Percentiles rank a stretch among this genome's conserved stretches.
Conservation (phyloP, 92 coral and sea anemone species). For the Muricea muricata region DNA sequence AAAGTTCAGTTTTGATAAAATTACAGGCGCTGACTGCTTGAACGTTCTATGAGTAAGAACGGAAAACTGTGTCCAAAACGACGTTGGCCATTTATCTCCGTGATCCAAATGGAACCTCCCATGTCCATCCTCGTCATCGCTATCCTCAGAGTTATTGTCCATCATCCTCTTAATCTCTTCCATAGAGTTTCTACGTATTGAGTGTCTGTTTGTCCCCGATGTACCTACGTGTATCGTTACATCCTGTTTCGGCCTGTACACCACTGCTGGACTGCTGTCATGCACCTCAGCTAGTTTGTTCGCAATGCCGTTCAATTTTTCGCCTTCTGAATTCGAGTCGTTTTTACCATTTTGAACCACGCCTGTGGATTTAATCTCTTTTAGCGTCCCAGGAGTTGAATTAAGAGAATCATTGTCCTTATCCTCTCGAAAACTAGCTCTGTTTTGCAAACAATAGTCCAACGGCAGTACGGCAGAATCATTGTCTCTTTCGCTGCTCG, state of each 20-base stretch:
- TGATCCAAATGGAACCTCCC: slow-evolving; percentile 65
- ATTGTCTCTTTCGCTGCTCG: slow-evolving; percentile 8
- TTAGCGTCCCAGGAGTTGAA: not conserved
- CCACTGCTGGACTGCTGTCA: not conserved
- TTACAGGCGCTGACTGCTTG: slow-evolving; percentile 84
- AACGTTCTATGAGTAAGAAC: slow-evolving; percentile 80
- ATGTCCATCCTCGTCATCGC: slow-evolving; percentile 78
- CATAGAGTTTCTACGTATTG: slow-evolving; percentile 43
- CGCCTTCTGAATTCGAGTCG: not conserved
- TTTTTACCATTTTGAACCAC: not conserved
- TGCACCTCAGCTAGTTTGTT: not conserved
- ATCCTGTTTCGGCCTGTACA: not conserved
- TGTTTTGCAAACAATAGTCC: slow-evolving; percentile 35
- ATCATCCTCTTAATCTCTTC: slow-evolving; percentile 35
- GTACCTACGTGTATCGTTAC: slow-evolving; percentile 13
- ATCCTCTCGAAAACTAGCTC: slow-evolving; percentile 37
- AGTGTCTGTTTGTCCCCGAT: slow-evolving; percentile 18
- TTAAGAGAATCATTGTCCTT: not conserved
- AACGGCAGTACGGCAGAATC: slow-evolving; percentile 36
- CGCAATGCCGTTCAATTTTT: not conserved
- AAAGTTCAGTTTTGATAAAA: slow-evolving; percentile 80
- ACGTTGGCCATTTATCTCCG: slow-evolving; percentile 88
- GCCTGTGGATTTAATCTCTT: not conserved
- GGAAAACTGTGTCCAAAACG: slow-evolving; percentile 90
- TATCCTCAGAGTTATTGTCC: slow-evolving; percentile 50